Percentiles rank a stretch among this genome's conserved stretches.
These are phyloP conservation scores for Enteromius fasciolatus DNA, from an alignment of 2,797 vertebrate species.

Conservation along the genomic window DNA sequence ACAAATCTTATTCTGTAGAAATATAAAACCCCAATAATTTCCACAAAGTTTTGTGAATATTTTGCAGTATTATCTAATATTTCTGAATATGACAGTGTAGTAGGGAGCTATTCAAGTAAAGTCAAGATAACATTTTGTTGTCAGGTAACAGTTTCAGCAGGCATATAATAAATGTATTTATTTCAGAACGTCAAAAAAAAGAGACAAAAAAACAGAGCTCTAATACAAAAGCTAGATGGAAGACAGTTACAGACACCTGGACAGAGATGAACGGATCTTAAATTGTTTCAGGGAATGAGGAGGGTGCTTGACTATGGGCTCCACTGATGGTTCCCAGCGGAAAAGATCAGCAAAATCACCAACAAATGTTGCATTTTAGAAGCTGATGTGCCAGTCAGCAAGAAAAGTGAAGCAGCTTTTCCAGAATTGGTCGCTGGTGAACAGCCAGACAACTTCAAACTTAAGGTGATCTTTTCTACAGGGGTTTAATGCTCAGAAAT, in stretches of 20 bases:
- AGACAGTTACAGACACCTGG: conserved; percentile 37
- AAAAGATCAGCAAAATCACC: neutral
- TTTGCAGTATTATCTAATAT: neutral
- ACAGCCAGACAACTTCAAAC: neutral
- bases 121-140: neutral
- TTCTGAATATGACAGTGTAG: neutral
- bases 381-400: neutral
- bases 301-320: conserved; percentile 6
- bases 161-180: conserved; percentile 29
- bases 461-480: neutral
- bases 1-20: neutral
- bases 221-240: conserved; percentile 33
- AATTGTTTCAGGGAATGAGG: conserved; percentile 3
- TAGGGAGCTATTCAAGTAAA: neutral
- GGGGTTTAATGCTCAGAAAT: conserved; percentile 24
- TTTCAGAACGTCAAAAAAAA: conserved; percentile 12
- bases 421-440: neutral
- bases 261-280: conserved; percentile 24
- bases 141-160: conserved; percentile 4
- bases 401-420: neutral
- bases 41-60: neutral
- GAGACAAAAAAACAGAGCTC: neutral
- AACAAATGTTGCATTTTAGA: neutral
- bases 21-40: neutral
- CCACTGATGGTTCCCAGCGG: neutral